phyloP scores from a whole-genome alignment of 1,140 invertebrate species.

The Drosophila neocordata region DNA sequence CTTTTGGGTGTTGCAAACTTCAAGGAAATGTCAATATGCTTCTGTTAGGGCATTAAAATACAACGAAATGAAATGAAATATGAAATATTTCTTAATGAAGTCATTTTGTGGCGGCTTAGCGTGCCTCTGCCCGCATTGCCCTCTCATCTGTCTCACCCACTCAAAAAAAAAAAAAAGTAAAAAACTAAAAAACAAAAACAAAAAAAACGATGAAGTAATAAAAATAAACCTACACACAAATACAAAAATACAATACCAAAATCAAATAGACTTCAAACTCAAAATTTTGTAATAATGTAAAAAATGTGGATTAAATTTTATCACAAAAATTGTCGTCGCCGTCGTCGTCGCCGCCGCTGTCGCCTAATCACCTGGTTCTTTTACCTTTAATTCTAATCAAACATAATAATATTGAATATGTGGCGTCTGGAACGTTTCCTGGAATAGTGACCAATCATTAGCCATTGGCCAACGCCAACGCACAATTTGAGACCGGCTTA shows the following conservation, averaged over 20 bases:
- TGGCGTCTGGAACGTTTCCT: slow-evolving; percentile 44
- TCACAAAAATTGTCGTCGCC: slow-evolving; percentile 1
- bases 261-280: slow-evolving; percentile 21
- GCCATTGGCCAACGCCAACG: slow-evolving; percentile 21
- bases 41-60: slow-evolving; percentile 18
- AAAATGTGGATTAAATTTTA: slow-evolving; percentile 11
- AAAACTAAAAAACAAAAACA: slow-evolving; percentile 24
- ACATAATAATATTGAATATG: slow-evolving; percentile 20
- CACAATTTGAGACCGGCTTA: slow-evolving; percentile 24
- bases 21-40: not conserved
- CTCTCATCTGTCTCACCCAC: slow-evolving; percentile 36
- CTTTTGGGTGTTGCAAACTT: too few species aligned
- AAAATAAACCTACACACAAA: slow-evolving; percentile 35
- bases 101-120: slow-evolving; percentile 79
- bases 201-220: slow-evolving; percentile 43
- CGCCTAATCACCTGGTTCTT: slow-evolving; percentile 22
- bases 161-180: slow-evolving; percentile 24
- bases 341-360: slow-evolving; percentile 6
- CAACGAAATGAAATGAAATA: slow-evolving; percentile 36
- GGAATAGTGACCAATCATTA: slow-evolving; percentile 32
- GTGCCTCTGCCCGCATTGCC: slow-evolving; percentile 31
- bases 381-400: slow-evolving; percentile 37
- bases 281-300: not conserved
- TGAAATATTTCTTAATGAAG: slow-evolving; percentile 70
- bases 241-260: too few species aligned